Evolutionary conservation across 2,113 vertebrate species (phyloP), one percentile per base, ranked within the genome.

Genomic region (Morone chrysops): DNA sequence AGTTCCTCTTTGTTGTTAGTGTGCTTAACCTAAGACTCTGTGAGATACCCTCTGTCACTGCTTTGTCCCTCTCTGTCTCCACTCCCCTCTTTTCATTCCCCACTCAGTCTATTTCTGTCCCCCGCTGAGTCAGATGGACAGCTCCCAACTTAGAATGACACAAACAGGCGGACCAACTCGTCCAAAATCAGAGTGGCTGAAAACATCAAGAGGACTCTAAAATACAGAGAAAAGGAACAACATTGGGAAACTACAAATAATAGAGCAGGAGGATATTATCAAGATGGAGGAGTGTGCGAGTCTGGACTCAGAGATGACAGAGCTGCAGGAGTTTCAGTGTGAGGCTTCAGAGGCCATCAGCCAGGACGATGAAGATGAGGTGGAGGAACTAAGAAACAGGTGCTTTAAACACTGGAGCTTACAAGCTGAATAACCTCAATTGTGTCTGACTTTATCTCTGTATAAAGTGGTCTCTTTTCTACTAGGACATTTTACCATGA

Each of bases 41-140:
- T 71, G 31, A 62, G 54, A n/a, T 0, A n/a, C 14, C 20, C 12
- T 31, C 17, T 61, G 36, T 69, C 31, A 40, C 36, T 40, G 25
- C 31, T 57, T 84, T 41, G 6, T 38, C 69, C 70, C 53, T 65
- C 48, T 71, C 47, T 36, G 6, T 53, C 74, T 61, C 59, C 65
- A 45, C 82, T 85, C 81, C 90, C 86, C 83, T 86, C 89, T 86
- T 72, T 72, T 89, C 86, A 77, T 86, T 88, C 85, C 86, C 43
- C 67, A 20, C 86, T 94, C 87, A 60, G 92, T 95, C 97, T 99
- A 99, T 99, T 99, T 98, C 95, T 95, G 96, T 96, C 90, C 87
- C 90, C 78, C 83, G 96, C 96, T 95, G 94, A 96, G 95, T 97
- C 94, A 96, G 97, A 94, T 94, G 94, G 92, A 94, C 92, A 1